Evolutionary conservation across 2,797 vertebrate genomes (phyloP).

Genomic region (Siniperca scherzeri): DNA sequence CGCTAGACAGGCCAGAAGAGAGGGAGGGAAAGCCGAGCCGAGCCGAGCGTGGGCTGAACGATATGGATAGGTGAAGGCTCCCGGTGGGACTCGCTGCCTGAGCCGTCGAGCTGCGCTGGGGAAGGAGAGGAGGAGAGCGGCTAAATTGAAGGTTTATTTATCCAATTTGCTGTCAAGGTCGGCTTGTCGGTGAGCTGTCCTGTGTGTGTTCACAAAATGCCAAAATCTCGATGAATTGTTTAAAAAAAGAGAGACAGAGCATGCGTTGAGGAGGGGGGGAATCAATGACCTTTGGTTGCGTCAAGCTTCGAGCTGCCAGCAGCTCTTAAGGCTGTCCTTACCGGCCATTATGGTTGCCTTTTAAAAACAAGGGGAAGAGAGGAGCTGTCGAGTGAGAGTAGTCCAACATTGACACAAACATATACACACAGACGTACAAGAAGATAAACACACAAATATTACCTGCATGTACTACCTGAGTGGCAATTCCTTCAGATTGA

Average conservation of each 20-base stretch:
- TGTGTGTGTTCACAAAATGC: slow-evolving; percentile 98
- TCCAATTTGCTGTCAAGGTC: slow-evolving; percentile 99
- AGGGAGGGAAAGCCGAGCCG: slow-evolving; percentile 66
- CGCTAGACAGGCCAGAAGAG: slow-evolving; percentile 85
- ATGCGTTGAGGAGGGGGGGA: slow-evolving; percentile 82
- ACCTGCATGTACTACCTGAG: slow-evolving; percentile 26
- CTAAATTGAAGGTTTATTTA: slow-evolving; percentile 99
- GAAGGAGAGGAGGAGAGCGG: slow-evolving; percentile 87
- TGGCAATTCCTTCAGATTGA: neutral
- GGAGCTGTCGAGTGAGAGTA: slow-evolving; percentile 75
- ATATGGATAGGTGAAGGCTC: slow-evolving; percentile 99
- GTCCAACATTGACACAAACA: slow-evolving; percentile 76
- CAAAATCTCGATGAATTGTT: slow-evolving; percentile 98
- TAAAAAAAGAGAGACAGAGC: slow-evolving; percentile 80
- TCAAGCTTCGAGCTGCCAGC: slow-evolving; percentile 93
- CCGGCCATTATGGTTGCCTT: slow-evolving; percentile 92
- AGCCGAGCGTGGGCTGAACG: slow-evolving; percentile 90
- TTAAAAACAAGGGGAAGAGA: slow-evolving; percentile 87
- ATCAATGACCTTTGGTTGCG: slow-evolving; percentile 98
- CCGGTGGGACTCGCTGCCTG: slow-evolving; percentile 91
- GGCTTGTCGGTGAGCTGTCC: slow-evolving; percentile 98
- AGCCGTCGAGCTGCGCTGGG: slow-evolving; percentile 79
- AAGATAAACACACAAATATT: slow-evolving; percentile 27
- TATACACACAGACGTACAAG: slow-evolving; percentile 30
- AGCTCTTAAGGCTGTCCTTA: slow-evolving; percentile 93